Conservation (phyloP, 2,888 invertebrate genomes). For the Alcis repandata region DNA sequence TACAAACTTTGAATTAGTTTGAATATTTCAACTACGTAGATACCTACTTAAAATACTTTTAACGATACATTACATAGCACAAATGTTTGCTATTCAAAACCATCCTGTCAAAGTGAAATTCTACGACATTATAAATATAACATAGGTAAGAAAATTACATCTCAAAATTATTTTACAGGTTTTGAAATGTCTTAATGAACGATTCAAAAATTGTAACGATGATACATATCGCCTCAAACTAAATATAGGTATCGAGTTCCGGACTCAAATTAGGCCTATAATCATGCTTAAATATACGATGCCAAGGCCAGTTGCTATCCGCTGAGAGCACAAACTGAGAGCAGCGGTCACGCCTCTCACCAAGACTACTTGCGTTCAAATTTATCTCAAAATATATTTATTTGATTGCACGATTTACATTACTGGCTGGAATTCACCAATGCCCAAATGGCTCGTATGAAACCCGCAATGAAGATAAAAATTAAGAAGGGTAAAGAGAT, state of each 20-base stretch:
- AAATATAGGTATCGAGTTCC: conserved; percentile 52
- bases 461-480: conserved; percentile 55
- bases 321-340: conserved; percentile 48
- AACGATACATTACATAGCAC: too few relatives aligned
- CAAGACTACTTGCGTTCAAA: conserved; percentile 47
- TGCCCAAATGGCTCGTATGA: conserved; percentile 34
- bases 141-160: neutral
- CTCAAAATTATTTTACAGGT: neutral
- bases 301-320: conserved; percentile 70
- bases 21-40: too few relatives aligned
- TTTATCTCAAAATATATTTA: conserved; percentile 37
- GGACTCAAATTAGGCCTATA: conserved; percentile 61
- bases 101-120: too few relatives aligned
- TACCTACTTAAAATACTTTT: too few relatives aligned
- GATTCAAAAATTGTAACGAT: neutral
- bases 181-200: neutral
- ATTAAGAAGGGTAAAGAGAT: conserved; percentile 47
- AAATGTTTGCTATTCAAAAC: too few relatives aligned
- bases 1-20: too few relatives aligned
- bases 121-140: too few relatives aligned
- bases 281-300: conserved; percentile 65
- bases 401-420: conserved; percentile 43
- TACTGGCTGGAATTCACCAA: conserved; percentile 38
- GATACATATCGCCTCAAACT: conserved; percentile 53
- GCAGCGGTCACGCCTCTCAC: conserved; percentile 56